Conservation (phyloP, 1,140 invertebrate genomes). For the Bombus difficillimus region DNA sequence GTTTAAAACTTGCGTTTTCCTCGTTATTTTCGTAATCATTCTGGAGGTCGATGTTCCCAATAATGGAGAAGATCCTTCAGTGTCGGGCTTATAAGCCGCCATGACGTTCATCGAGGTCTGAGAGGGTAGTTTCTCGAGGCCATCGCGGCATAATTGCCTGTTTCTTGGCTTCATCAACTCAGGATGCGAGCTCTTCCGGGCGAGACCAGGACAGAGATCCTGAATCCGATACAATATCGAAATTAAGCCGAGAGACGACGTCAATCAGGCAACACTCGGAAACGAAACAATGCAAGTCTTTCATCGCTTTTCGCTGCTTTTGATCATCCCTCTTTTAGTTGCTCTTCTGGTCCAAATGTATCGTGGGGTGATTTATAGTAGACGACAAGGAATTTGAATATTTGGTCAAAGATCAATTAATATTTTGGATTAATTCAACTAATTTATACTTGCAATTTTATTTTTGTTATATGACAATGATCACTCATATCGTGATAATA, state of each 20-base stretch:
- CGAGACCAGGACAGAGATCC: neutral
- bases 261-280: neutral
- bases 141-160: slow-evolving; percentile 37
- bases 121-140: slow-evolving; percentile 28
- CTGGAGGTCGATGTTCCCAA: neutral
- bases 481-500: too few relatives aligned
- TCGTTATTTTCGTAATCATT: neutral
- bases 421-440: too few relatives aligned
- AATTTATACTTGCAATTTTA: too few relatives aligned
- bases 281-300: neutral
- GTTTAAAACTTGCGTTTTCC: neutral
- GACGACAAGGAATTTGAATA: too few relatives aligned
- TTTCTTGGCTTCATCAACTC: slow-evolving; percentile 34
- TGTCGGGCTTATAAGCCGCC: neutral
- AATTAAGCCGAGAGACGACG: slow-evolving; percentile 20
- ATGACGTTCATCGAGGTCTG: slow-evolving; percentile 19
- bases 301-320: neutral
- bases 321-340: neutral
- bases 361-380: neutral
- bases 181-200: neutral
- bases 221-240: slow-evolving; percentile 26
- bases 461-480: too few relatives aligned
- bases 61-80: slow-evolving; percentile 18
- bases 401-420: too few relatives aligned
- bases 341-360: neutral